Evolutionary conservation across 2,113 vertebrate genomes (phyloP), one percentile per base, ranked within the genome.

Genomic region (Xerus inauris): DNA sequence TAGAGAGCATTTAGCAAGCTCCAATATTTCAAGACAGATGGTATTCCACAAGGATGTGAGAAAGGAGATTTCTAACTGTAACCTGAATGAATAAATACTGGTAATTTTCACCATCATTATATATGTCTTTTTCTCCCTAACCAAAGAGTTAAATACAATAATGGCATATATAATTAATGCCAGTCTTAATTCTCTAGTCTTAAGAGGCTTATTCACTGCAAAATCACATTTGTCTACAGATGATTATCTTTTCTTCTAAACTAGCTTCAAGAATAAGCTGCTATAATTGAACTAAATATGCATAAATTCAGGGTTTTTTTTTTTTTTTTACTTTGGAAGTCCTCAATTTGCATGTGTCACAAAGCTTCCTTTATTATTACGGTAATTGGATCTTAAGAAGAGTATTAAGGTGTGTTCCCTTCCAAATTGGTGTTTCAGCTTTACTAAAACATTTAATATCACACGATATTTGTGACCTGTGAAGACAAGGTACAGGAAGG

Each of bases 251-350:
- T 89, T 95, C 95, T 98, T 90, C 91, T 94, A 97, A 85, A 97
- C 75, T 95, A 95, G 93, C 94, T 97, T 97, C 94, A 98, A 97
- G 95, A 97, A 98, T 97, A 97, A 98, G 54, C 82, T 96, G 65
- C 22, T 97, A 90, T 97, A 98, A 98, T 98, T 98, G 97, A 98
- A 98, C 96, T 97, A 98, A 98, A 98, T 97, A 97, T 96, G 95
- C 90, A 87, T 97, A 79, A 95, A 98, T 98, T 98, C 97, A 97
- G 79, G 82, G n/a, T n/a, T 62, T 88, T 87, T 89, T 97, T 97
- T 97, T 94, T 97, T 96, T 94, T 97, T 96, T 94, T 35, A 95
- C 67, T 96, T 96, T 91, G 96, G 87, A 97, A 97, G 54, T 76
- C 97, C 98, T 96, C 80, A 97, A 93, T 79, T 95, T 95, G 72